Evolutionary conservation across 2,888 invertebrate species (phyloP), one percentile per base, ranked within the genome.

Genomic region (Chouioia cunea): DNA sequence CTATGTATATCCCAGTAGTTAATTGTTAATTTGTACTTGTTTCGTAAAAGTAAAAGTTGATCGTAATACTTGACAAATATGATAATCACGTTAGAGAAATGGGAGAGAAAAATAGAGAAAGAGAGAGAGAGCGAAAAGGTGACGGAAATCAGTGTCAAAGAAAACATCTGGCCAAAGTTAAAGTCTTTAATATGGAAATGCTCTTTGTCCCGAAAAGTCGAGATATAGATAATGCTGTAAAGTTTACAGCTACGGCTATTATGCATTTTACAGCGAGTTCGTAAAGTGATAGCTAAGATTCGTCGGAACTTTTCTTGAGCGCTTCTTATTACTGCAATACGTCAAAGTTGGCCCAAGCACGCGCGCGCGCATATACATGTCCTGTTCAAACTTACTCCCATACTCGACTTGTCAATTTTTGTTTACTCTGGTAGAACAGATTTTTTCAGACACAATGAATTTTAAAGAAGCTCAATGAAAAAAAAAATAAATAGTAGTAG

Each of bases 201-300:
- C 36, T 36, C 36, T 36, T 36, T 6, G 36, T 27, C 20, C 50
- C 22, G 16, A 22, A 23, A 47, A 23, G 23, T 47, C 23, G 36
- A 47, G 16, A 18, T 64, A 56, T 14, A 47, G 10, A 15, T 6
- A 44, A 12, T 44, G 36, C 43, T 62, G 56, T 50, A 62, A 62
- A 68, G 43, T 68, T 68, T 68, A 62, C 54, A 62, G 43, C 68
- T 36, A 8, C 16, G 4, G 36, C 18, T 46, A 27, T 52, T 20
- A 53, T 58, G 12, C 48, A 64, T 63, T 58, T 69, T 57, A 58
- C 69, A 64, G 63, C 52, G 20, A 46, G 27, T 58, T 44, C 52
- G 58, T 52, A 57, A 52, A 63, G 56, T 46, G 43, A 18, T 6
- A 36, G 36, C 36, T 18, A 46, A 47, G 54, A 65, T 47, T 20